Evolutionary conservation across 2,888 invertebrate species (phyloP), one percentile per base, ranked within the genome.

Genomic region (Busseola fusca): DNA sequence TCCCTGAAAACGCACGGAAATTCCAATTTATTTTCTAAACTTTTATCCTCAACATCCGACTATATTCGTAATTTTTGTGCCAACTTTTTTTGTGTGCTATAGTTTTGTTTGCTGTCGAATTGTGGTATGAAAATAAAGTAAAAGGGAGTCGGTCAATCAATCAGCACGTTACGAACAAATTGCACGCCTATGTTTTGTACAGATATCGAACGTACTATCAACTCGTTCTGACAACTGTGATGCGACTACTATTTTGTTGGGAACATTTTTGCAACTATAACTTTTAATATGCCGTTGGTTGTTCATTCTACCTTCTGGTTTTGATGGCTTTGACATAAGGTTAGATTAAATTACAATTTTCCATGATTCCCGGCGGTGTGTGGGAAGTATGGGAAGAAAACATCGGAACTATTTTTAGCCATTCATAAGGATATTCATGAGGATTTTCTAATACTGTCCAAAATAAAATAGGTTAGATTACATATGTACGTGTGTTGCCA

Each of bases 61-160:
- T 62, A 62, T 66, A 57, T 60, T 67, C 50, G 67, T 77, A 64
- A 82, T 83, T 83, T n/a, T 67, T 65, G 66, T n/a, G 62, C 68
- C 34, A 72, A 76, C 67, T 67, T 73, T 74, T 77, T 82, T 56
- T 72, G 62, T 37, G 54, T 60, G 21, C 64, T 37, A 57, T 72
- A 70, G 69, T 80, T 80, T 70, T 70, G 70, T 80, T 68, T 77
- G 60, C 48, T 42, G 60, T 70, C 58, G 63, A 67, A 72, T 69
- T 70, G 63, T 71, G 68, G 79, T 71, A 59, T 57, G 76, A 60
- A 78, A 70, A 78, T 74, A 83, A 71, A 80, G 78, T 70, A 84
- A 73, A 73, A 72, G 54, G n/a, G 50, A 58, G 66, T 58, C 58
- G 60, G 74, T 78, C 78, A 74, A 78, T 83, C 83, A 83, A 78